Evolutionary conservation across 2,113 vertebrate genomes (phyloP), one percentile per base, ranked within the genome.

Genomic region (Pimephales promelas): DNA sequence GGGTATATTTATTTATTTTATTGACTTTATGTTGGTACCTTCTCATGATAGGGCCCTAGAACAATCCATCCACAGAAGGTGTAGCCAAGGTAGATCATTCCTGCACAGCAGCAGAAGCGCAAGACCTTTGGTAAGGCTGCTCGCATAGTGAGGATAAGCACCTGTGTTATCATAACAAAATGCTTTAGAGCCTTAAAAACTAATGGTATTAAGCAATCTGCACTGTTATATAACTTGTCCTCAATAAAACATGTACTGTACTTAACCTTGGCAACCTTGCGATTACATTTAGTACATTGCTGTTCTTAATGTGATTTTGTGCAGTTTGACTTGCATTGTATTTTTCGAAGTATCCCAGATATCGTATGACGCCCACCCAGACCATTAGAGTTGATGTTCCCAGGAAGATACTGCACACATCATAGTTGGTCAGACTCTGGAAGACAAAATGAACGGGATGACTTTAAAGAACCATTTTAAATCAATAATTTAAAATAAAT

Each of bases 21-120:
- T 72, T 47, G 28, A 66, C 10, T 4, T 2, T 6, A 0, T 10
- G 45, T 45, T 24, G 71, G 10, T 91, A 99, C 97, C 97, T 99
- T 99, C 82, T 97, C 95, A 8, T 99, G 98, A 80, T 99, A 99
- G 0, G 98, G 98, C 13, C 97, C 98, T 49, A 99, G 89, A 26
- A 99, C 98, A 11, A 99, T 98, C 97, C 98, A 99, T 0, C 97
- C 98, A 43, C 97, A 99, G 93, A 99, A 99, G 0, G 95, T 99
- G 88, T 99, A 99, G 16, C 98, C 98, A 5, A 99, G 95, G 79
- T 98, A 99, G 86, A 99, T 98, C 97, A 99, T 98, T 2, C 97
- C 97, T 4, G 98, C 98, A 84, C 98, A 99, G 75, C 97, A 98
- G 62, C 97, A 98, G 90, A 99, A 99, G 76, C 98, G 93, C 6